Conservation (phyloP, 2,113 vertebrate species). For the Colaptes auratus region DNA sequence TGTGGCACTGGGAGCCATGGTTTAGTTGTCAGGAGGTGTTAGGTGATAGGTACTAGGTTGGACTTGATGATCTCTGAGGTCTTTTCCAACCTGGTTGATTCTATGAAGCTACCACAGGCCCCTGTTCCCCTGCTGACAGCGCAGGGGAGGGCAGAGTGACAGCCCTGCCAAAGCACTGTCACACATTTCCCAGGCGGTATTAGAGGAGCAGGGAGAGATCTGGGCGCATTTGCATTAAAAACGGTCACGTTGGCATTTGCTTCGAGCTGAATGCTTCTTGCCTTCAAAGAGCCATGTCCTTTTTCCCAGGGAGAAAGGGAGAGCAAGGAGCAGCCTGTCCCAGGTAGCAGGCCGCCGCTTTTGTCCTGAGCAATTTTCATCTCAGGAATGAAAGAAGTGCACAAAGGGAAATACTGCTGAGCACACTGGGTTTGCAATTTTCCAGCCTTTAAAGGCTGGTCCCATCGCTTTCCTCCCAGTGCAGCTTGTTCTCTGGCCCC, state of each 20-base stretch:
- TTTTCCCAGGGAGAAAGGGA: conserved; percentile 3
- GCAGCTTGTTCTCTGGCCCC: conserved; percentile 61
- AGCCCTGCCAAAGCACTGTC: conserved; percentile 42
- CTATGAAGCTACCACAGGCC: neutral
- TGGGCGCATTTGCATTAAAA: conserved; percentile 44
- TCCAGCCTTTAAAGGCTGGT: conserved; percentile 64
- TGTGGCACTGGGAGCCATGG: no score
- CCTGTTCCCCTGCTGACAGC: neutral
- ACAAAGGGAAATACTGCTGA: conserved; percentile 70
- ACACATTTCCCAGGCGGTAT: neutral
- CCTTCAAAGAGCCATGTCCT: conserved; percentile 17
- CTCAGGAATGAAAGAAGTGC: conserved; percentile 60
- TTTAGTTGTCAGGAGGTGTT: no score
- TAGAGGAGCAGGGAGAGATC: neutral
- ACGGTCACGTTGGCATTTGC: conserved; percentile 53
- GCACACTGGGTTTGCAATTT: conserved; percentile 65
- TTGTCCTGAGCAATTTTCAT: conserved; percentile 65
- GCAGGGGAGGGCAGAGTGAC: neutral
- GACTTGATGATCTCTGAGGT: no score
- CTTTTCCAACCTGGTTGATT: no score
- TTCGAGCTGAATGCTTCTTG: conserved; percentile 14
- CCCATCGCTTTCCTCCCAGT: conserved; percentile 62
- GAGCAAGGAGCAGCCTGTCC: conserved; percentile 49
- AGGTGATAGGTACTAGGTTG: no score
- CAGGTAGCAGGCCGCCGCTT: conserved; percentile 27